Evolutionary conservation across 2,888 invertebrate genomes (phyloP).

Genomic region (Campoplex capitator): DNA sequence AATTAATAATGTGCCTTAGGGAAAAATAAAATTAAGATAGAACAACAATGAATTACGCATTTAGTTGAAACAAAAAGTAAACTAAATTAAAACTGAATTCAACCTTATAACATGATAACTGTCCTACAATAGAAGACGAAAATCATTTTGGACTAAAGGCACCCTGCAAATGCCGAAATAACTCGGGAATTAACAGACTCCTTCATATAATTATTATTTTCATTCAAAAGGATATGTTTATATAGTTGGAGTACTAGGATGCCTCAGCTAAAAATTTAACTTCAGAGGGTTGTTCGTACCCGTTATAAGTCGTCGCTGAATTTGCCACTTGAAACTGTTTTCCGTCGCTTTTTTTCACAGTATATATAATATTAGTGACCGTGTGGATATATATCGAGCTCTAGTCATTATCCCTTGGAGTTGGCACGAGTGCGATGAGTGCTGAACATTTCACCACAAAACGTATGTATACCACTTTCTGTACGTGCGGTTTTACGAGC

Average conservation of each 20-base stretch:
- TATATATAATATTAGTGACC: conserved; percentile 23
- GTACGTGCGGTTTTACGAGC: conserved; percentile 66
- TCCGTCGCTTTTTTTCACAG: conserved; percentile 14
- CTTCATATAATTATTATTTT: not conserved
- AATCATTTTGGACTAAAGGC: not conserved
- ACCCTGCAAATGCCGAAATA: not conserved
- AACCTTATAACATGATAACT: not conserved
- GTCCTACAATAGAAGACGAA: not conserved
- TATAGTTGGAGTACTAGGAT: not conserved
- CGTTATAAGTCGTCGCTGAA: conserved; percentile 1
- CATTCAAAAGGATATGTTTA: not conserved
- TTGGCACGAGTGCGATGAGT: conserved; percentile 56
- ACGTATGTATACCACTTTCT: conserved; percentile 42
- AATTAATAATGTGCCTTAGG: conserved; percentile 14
- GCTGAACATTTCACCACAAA: conserved; percentile 56
- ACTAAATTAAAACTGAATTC: not conserved
- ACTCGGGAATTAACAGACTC: not conserved
- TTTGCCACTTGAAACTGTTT: conserved; percentile 36
- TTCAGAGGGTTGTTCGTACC: conserved; percentile 7
- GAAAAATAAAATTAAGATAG: not conserved
- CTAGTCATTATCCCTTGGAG: conserved; percentile 44
- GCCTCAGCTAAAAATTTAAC: not conserved
- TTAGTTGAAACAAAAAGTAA: not conserved
- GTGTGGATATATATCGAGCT: conserved; percentile 33
- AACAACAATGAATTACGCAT: conserved; percentile 1